phyloP scores from a whole-genome alignment of 2,113 vertebrate species.

The Holacanthus passer region DNA sequence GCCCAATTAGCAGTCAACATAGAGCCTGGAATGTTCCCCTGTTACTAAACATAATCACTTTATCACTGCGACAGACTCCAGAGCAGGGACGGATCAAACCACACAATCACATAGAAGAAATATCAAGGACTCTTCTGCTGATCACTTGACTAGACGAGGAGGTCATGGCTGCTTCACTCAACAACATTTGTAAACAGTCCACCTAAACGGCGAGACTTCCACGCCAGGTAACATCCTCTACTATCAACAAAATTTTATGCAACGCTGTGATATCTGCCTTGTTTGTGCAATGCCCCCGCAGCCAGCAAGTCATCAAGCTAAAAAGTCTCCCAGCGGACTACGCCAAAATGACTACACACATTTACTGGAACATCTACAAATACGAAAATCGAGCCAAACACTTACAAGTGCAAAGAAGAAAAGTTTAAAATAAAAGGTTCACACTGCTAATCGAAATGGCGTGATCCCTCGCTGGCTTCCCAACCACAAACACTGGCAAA shows the following conservation, averaged over 20 bases:
- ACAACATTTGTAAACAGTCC: constrained; percentile 4
- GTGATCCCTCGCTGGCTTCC: not conserved
- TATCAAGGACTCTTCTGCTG: constrained; percentile 52
- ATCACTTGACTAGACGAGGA: constrained; percentile 7
- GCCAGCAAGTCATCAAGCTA: constrained; percentile 8
- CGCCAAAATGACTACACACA: not conserved
- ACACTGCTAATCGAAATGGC: not conserved
- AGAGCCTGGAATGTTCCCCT: constrained; percentile 69
- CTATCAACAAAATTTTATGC: constrained; percentile 9
- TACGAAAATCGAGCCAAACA: no score
- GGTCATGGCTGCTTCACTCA: constrained; percentile 34
- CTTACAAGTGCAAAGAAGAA: not conserved
- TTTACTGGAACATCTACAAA: constrained; percentile 1
- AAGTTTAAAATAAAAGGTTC: not conserved
- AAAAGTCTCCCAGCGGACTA: not conserved
- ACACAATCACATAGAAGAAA: constrained; percentile 31
- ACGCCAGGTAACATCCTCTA: not conserved
- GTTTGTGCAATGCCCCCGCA: not conserved
- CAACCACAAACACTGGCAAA: not conserved
- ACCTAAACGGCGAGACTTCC: constrained; percentile 14
- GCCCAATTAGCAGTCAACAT: constrained; percentile 83
- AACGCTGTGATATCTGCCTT: not conserved
- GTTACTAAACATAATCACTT: constrained; percentile 75
- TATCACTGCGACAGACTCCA: constrained; percentile 62
- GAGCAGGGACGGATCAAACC: constrained; percentile 60